These are phyloP conservation scores for Drosophila formosana DNA, from an alignment of 2,888 invertebrate species.

Conservation along the genomic window DNA sequence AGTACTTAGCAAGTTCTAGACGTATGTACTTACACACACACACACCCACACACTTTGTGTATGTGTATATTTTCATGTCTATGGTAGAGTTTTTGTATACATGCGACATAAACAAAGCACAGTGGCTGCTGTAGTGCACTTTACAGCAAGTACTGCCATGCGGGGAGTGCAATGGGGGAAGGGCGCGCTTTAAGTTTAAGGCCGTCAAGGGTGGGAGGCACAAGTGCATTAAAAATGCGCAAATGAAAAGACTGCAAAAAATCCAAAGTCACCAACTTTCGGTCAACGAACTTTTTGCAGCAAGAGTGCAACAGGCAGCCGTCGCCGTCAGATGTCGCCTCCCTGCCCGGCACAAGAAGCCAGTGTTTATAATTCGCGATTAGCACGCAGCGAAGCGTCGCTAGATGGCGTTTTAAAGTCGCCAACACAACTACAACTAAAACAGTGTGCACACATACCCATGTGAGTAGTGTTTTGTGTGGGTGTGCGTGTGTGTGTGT, in stretches of 20 bases:
- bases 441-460: background rate
- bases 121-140: constrained; percentile 69
- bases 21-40: constrained; percentile 54
- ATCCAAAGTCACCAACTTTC: constrained; percentile 66
- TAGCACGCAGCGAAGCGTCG: constrained; percentile 34
- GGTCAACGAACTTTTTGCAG: constrained; percentile 65
- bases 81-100: constrained; percentile 37
- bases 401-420: constrained; percentile 19
- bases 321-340: no score
- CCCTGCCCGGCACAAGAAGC: background rate
- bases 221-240: constrained; percentile 71
- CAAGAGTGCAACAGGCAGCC: constrained; percentile 40
- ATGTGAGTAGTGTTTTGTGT: background rate
- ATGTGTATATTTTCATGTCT: constrained; percentile 22
- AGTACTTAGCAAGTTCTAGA: constrained; percentile 74
- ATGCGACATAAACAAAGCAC: constrained; percentile 74
- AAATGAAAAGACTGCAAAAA: constrained; percentile 48
- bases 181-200: constrained; percentile 50
- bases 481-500: background rate
- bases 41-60: constrained; percentile 11
- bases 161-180: background rate
- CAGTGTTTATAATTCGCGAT: background rate
- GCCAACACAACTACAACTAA: background rate
- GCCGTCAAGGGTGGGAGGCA: constrained; percentile 40
- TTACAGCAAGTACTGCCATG: constrained; percentile 24